Base-by-base conservation (phyloP, 2,797 vertebrate genomes). In the Helicolenus hilgendorfi region DNA sequence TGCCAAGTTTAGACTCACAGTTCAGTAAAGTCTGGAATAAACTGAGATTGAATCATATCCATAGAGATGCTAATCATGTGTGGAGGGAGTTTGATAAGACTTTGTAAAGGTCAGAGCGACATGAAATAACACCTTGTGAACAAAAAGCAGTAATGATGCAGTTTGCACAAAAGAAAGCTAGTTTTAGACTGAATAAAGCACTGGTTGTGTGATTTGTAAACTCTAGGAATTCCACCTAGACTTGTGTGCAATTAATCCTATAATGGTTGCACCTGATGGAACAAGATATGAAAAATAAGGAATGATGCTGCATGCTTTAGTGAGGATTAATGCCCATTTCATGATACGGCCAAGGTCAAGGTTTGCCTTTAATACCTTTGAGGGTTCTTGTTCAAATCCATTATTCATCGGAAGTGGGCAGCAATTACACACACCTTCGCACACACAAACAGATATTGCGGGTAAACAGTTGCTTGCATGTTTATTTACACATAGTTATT, bases 371-470 rank as follows among this genome's bases (percentile, higher is more conserved):
- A 81, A 87, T 77, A 79, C 88, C 67, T 88, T 45, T 67, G 81
- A 88, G 77, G 83, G 83, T 83, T 90, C 77, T 77, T 80, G 63
- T 91, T 60, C 56, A 74, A 71, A 91, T 94, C 68, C 89, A 95
- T 96, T 92, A 95, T 95, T 96, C 79, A 94, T 94, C 26, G 83
- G 56, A 53, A 85, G 80, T 76, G 53, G 56, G 41, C 31, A 84
- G 27, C 53, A 88, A 76, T 83, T 77, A 81, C 69, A 79, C 55
- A 65, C 74, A 72, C 49, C 69, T 22, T 45, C 2, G 29, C 27
- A 72, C 69, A 73, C 45, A 69, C 55, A 85, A 41, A 77, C 63
- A 75, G 8, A 84, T 62, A 82, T 73, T 56, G 72, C 45, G 53
- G 56, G 78, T 75, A 81, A 84, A 92, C 77, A 74, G 45, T 73